A percentile compares a stretch with the other conserved stretches of the same genome.
Evolutionary conservation across 30 jellyfish, hydroid and myxozoan genomes (phyloP).

Genomic region (Aurelia aurita complex sp. Pacific): DNA sequence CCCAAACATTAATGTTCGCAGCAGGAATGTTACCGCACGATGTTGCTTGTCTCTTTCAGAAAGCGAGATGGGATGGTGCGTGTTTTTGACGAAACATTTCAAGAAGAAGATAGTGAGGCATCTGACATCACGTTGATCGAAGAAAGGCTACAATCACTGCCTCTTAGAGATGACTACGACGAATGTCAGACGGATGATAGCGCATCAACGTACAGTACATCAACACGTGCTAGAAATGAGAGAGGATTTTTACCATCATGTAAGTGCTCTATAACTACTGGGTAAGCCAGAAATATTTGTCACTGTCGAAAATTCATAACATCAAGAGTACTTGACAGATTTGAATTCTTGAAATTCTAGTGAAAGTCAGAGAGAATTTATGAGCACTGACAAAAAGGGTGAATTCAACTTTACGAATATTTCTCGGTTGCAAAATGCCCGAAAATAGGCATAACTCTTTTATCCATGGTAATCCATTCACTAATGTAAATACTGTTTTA

Average conservation of each 20-base stretch:
- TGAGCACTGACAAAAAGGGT: too few species aligned
- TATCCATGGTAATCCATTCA: too few species aligned
- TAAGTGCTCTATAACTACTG: conserved; percentile 2
- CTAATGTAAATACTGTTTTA: too few species aligned
- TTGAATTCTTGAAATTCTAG: background rate
- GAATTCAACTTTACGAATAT: too few species aligned
- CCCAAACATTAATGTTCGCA: too few species aligned
- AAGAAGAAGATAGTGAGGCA: conserved; percentile 72
- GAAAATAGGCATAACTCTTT: too few species aligned
- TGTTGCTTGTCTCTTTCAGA: conserved; percentile 18
- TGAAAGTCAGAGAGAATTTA: background rate
- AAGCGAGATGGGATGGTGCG: conserved; percentile 65
- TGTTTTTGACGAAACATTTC: conserved; percentile 84
- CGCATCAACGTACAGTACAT: conserved; percentile 4
- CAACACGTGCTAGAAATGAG: conserved; percentile 1
- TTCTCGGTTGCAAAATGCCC: too few species aligned
- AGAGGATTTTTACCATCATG: conserved; percentile 44
- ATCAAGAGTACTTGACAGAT: background rate
- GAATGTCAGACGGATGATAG: conserved; percentile 2
- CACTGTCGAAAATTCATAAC: background rate
- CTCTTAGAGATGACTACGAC: conserved; percentile 25
- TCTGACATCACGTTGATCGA: conserved; percentile 79
- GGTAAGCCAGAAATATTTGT: background rate
- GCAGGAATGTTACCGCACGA: background rate
- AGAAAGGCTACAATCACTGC: conserved; percentile 62